These are phyloP conservation scores for Drosophila kohkoa DNA, from an alignment of 1,140 invertebrate species.

Conservation along the genomic window DNA sequence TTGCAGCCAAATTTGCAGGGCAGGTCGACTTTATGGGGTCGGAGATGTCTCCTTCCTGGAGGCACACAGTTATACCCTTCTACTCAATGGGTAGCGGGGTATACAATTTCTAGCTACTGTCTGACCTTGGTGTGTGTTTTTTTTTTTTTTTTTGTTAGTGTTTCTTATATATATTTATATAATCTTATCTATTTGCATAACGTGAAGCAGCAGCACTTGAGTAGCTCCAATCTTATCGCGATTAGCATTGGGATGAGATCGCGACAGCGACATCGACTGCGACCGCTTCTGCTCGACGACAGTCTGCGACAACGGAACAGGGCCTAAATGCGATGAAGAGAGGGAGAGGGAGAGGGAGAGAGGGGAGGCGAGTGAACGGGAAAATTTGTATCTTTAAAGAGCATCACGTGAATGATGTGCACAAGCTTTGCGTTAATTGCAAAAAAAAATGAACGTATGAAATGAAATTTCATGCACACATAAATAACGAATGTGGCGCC, in stretches of 20 bases:
- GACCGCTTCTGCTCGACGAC: not conserved
- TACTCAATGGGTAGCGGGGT: no score
- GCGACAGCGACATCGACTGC: not conserved
- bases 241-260: not conserved
- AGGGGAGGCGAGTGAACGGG: no score
- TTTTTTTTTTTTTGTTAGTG: not conserved
- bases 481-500: slow-evolving; percentile 35
- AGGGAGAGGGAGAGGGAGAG: no score
- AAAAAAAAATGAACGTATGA: slow-evolving; percentile 24
- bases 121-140: slow-evolving; percentile 1
- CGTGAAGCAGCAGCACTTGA: not conserved
- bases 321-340: not conserved
- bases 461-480: slow-evolving; percentile 52
- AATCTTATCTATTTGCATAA: slow-evolving; percentile 44
- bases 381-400: not conserved
- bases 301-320: not conserved
- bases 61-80: no score
- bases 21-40: no score
- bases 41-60: no score
- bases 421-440: slow-evolving; percentile 43
- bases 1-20: no score
- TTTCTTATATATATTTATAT: not conserved
- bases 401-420: slow-evolving; percentile 33
- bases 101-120: not conserved
- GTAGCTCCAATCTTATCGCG: slow-evolving; percentile 28